phyloP scores from a whole-genome alignment of 1,140 invertebrate species.

The Drosophila burlai region DNA sequence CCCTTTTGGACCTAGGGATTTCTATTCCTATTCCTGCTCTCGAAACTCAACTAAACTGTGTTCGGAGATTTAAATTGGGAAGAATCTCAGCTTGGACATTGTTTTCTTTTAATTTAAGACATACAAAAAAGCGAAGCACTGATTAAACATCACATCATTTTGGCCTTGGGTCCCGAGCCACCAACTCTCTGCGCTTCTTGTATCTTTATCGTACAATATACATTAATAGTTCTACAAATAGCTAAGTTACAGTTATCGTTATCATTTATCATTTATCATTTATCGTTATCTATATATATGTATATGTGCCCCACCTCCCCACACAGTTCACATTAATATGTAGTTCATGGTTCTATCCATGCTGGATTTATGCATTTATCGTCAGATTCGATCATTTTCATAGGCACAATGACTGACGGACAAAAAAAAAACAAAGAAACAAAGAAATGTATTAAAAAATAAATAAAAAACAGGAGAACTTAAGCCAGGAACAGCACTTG shows the following conservation, averaged over 20 bases:
- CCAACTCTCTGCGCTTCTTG: conserved; percentile 14
- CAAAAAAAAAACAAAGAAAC: background rate
- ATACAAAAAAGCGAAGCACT: conserved; percentile 6
- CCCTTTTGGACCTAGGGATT: background rate
- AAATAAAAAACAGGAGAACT: background rate
- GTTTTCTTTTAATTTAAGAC: background rate
- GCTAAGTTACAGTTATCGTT: conserved; percentile 69
- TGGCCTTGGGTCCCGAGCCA: background rate
- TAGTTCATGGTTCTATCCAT: conserved; percentile 10
- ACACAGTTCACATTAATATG: conserved; percentile 19
- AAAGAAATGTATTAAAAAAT: background rate
- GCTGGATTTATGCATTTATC: conserved; percentile 40
- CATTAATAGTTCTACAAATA: conserved; percentile 74
- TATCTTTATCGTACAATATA: conserved; percentile 59
- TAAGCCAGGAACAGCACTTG: background rate
- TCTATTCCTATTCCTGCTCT: background rate
- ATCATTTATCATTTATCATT: conserved; percentile 57
- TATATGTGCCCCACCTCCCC: conserved; percentile 11
- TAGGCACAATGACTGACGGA: conserved; percentile 74
- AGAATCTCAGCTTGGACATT: background rate
- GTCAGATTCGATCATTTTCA: conserved; percentile 57
- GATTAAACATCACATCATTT: conserved; percentile 18
- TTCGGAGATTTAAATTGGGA: background rate
- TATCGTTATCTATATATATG: conserved; percentile 46
- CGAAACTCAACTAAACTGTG: background rate